Conservation (phyloP, 2,797 vertebrate species). For the Orientallactaga sibirica region DNA sequence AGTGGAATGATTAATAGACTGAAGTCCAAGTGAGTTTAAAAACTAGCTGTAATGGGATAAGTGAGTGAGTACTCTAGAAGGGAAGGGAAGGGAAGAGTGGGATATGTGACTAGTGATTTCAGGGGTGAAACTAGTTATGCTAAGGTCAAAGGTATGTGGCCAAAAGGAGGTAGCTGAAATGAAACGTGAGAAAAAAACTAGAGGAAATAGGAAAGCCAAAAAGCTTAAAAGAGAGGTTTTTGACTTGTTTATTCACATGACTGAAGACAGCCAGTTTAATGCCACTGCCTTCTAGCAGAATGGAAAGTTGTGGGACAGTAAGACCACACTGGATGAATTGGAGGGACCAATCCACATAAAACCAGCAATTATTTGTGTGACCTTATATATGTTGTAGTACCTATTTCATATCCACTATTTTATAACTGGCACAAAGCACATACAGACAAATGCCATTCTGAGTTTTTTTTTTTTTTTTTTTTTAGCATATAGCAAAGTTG, state of each 20-base stretch:
- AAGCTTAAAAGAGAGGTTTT: constrained; percentile 7
- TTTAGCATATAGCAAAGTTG: constrained; percentile 76
- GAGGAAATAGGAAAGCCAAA: background rate
- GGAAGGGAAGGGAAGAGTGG: background rate
- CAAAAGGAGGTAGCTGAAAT: background rate
- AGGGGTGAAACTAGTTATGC: background rate
- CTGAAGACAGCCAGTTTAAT: background rate
- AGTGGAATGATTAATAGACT: background rate
- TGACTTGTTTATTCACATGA: background rate
- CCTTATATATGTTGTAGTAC: accelerated
- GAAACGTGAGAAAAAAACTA: background rate
- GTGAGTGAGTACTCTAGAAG: background rate
- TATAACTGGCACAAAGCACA: background rate
- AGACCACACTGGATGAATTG: background rate
- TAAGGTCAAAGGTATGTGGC: background rate
- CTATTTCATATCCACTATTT: background rate
- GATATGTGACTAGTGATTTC: background rate
- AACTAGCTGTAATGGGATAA: constrained; percentile 1
- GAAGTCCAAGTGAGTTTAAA: background rate
- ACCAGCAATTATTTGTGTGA: background rate
- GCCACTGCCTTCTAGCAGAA: background rate
- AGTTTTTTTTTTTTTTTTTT: background rate
- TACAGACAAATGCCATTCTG: background rate
- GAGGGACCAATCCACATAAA: background rate
- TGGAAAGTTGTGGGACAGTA: background rate